Evolutionary conservation across 2,888 invertebrate genomes (phyloP).

Genomic region (Oligia strigilis): DNA sequence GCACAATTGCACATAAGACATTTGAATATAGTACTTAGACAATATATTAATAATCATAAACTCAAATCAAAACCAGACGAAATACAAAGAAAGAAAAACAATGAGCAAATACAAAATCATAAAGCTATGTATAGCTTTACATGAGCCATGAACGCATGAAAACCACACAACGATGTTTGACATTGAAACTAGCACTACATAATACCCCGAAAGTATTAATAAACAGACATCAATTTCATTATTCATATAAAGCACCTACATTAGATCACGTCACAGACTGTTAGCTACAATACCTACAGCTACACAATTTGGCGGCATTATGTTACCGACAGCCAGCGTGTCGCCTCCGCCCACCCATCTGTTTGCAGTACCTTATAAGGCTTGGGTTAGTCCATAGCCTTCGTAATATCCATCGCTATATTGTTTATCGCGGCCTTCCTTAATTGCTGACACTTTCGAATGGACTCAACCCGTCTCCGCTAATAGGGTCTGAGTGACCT

Average conservation of each 20-base stretch:
- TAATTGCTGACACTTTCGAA: slow-evolving; percentile 81
- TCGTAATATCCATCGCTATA: slow-evolving; percentile 69
- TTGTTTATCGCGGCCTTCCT: slow-evolving; percentile 77
- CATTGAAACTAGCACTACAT: slow-evolving; percentile 13
- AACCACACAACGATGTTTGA: not conserved
- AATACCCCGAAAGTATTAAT: slow-evolving; percentile 2
- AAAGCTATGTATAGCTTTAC: not conserved
- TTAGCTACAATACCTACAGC: slow-evolving; percentile 34
- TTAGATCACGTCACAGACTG: slow-evolving; percentile 18
- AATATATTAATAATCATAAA: not conserved
- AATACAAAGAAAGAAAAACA: not conserved
- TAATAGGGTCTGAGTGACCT: slow-evolving; percentile 77
- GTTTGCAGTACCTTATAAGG: slow-evolving; percentile 70
- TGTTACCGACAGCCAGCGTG: slow-evolving; percentile 71
- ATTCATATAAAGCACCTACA: slow-evolving; percentile 9
- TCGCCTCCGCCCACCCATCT: slow-evolving; percentile 72
- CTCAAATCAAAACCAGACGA: not conserved
- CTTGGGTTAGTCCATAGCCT: slow-evolving; percentile 70
- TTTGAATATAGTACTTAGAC: not conserved
- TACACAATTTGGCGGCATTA: slow-evolving; percentile 52
- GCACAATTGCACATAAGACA: not conserved
- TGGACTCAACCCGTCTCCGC: slow-evolving; percentile 73
- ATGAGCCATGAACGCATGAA: not conserved
- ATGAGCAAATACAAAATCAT: not conserved
- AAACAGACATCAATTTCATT: slow-evolving; percentile 6